Evolutionary conservation across 2,888 invertebrate species (phyloP).

Genomic region (Lepidocyrtinus sp.): DNA sequence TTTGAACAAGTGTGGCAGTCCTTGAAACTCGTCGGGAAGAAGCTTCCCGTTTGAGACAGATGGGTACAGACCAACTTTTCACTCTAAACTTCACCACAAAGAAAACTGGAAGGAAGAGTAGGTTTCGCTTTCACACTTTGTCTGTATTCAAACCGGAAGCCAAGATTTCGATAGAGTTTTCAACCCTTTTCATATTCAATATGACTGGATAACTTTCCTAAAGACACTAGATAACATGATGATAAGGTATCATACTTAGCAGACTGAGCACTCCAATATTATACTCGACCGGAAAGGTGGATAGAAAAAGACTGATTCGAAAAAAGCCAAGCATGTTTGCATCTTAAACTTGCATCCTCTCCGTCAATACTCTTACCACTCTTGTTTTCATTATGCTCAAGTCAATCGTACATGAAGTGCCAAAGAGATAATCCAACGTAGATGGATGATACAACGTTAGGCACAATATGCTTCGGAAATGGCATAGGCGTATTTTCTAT

Average conservation of each 20-base stretch:
- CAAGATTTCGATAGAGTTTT: no score
- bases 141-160: no score
- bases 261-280: not conserved
- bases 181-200: no score
- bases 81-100: no score
- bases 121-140: no score
- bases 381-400: not conserved
- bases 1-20: no score
- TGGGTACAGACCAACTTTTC: no score
- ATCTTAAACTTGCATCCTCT: not conserved
- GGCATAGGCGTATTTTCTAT: not conserved
- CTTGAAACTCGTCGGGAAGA: no score
- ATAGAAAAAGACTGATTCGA: conserved; percentile 36
- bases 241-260: not conserved
- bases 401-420: not conserved
- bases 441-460: not conserved
- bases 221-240: not conserved
- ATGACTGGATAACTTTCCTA: no score
- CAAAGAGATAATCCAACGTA: not conserved
- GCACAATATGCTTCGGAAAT: not conserved
- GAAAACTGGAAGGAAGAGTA: no score
- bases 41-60: no score
- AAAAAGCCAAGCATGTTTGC: conserved; percentile 32
- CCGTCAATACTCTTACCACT: not conserved
- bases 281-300: conserved; percentile 33